Conservation (phyloP, 2,113 vertebrate species). For the Oryzias melastigma region DNA sequence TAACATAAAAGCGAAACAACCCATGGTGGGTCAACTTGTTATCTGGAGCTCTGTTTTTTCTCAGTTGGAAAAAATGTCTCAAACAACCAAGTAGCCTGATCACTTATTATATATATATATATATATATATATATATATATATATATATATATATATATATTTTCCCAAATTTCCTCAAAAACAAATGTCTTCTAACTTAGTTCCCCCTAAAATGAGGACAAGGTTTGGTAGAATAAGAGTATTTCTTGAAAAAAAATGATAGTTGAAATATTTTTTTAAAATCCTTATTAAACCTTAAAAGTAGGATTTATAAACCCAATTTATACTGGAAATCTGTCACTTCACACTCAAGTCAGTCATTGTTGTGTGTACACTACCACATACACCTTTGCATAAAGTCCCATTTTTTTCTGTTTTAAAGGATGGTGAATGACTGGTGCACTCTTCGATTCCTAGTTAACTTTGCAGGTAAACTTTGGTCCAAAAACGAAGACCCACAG, state of each 20-base stretch:
- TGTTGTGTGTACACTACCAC: slow-evolving; percentile 79
- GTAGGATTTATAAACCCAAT: slow-evolving; percentile 64
- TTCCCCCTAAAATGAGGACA: too few relatives aligned
- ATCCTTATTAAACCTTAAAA: slow-evolving; percentile 56
- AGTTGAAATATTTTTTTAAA: slow-evolving; percentile 53
- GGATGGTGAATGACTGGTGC: slow-evolving; percentile 67
- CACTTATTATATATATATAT: too few relatives aligned
- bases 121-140: too few relatives aligned
- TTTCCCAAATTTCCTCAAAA: too few relatives aligned
- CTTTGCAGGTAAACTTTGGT: slow-evolving; percentile 71
- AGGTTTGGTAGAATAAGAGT: too few relatives aligned
- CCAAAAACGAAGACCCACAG: slow-evolving; percentile 61
- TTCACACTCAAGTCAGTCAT: slow-evolving; percentile 66
- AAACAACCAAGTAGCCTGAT: too few relatives aligned
- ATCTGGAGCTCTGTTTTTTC: too few relatives aligned
- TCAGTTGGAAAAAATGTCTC: too few relatives aligned
- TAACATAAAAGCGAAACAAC: too few relatives aligned
- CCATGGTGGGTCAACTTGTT: too few relatives aligned
- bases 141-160: too few relatives aligned
- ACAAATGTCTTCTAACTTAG: too few relatives aligned
- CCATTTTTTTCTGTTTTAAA: slow-evolving; percentile 58
- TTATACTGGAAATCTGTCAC: slow-evolving; percentile 47
- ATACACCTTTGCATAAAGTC: slow-evolving; percentile 72
- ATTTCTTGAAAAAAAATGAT: slow-evolving; percentile 15
- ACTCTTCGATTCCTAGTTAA: slow-evolving; percentile 55